Base-by-base conservation (phyloP, 2,888 invertebrate genomes). In the Smittia aterrima region DNA sequence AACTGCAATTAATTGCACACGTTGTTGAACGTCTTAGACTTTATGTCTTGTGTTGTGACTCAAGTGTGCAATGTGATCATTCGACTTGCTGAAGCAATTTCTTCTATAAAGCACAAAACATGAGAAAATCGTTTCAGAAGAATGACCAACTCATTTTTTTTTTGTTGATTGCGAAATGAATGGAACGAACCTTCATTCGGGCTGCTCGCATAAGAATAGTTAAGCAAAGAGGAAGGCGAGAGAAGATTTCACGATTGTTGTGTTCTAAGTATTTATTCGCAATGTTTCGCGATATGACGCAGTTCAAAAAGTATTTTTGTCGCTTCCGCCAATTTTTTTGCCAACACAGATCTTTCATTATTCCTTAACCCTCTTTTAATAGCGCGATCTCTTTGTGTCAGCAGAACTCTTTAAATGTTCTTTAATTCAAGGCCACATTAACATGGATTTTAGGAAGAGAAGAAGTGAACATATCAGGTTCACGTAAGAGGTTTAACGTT, bases 241-340 rank as follows among this genome's bases (percentile, higher is more conserved):
- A 64, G 47, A n/a, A 47, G 47, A 9, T 58, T 58, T 58, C n/a
- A 58, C n/a, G 58, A 22, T 58, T 58, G 7, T 58, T 58, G 6
- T 58, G 18, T 58, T 58, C 58, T 58, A 58, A 58, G 58, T 27
- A 47, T 4, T 3, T 47, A 27, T 27, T 64, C 27, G 24, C n/a
- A 64, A 64, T 70, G 20, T 62, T 72, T 62, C 32, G 38, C 72
- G 40, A 38, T 54, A 72, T 62, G 62, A 72, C 58, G 72, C 72
- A 72, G 72, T 72, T 72, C 53, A 18, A 22, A 27, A 58, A 72
- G 47, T 62, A 72, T 62, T 72, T 62, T 62, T 72, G 72, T 72
- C 62, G 27, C 72, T 72, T 72, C 72, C 72, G 72, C 62, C 72
- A 72, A 72, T 16, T 72, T 22, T 68, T 72, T 72, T 72, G 22